These are phyloP conservation scores for Drosophila parthenogenetica DNA, from an alignment of 2,888 invertebrate genomes.

Conservation along the genomic window DNA sequence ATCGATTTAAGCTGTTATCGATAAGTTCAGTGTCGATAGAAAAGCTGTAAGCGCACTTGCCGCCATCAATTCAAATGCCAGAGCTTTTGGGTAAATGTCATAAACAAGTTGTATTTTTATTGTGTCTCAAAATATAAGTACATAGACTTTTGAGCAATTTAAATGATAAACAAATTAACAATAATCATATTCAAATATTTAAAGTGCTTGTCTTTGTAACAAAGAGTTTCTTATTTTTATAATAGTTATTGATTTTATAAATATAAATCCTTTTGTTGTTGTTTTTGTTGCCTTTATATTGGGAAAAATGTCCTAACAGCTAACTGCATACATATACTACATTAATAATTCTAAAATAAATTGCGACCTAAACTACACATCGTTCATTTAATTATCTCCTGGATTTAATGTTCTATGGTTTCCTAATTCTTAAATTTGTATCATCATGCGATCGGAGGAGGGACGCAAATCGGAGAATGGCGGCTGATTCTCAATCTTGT, in stretches of 20 bases:
- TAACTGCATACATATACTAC: constrained; percentile 36
- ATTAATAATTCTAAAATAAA: constrained; percentile 30
- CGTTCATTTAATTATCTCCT: constrained; percentile 22
- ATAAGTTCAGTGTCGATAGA: not conserved
- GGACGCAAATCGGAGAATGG: constrained; percentile 21
- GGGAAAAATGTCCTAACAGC: constrained; percentile 31
- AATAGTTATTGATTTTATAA: constrained; percentile 9
- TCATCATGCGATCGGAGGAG: constrained; percentile 3
- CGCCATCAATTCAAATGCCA: not conserved
- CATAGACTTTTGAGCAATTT: constrained; percentile 17
- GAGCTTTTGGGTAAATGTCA: not conserved
- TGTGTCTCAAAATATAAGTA: constrained; percentile 32
- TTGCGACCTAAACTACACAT: constrained; percentile 35
- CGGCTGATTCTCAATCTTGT: constrained; percentile 70
- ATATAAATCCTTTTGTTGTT: constrained; percentile 5
- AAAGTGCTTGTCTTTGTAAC: constrained; percentile 32
- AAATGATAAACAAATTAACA: constrained; percentile 56
- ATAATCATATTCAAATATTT: constrained; percentile 27
- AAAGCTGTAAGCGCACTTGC: not conserved
- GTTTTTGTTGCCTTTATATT: constrained; percentile 4
- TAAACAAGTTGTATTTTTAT: constrained; percentile 42
- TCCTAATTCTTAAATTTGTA: constrained; percentile 19
- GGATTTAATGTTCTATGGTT: constrained; percentile 24
- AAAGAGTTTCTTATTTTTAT: constrained; percentile 14
- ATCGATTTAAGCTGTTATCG: constrained; percentile 23